phyloP scores from a whole-genome alignment of 1,140 invertebrate genomes.

The Hylyphantes graminicola region DNA sequence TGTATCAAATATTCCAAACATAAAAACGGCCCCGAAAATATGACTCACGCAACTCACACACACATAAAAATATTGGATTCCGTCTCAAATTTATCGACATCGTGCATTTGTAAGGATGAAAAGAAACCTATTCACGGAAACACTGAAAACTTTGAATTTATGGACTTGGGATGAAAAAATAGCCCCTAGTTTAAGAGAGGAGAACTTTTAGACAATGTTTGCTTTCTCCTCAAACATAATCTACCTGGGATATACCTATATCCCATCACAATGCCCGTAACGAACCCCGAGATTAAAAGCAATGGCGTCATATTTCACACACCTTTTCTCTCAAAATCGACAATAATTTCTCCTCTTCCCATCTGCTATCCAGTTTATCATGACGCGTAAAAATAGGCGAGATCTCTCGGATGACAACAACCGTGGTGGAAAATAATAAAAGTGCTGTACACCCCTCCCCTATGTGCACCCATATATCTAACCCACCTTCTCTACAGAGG shows the following conservation, averaged over 20 bases:
- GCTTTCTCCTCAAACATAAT: background rate
- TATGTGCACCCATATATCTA: constrained; percentile 4
- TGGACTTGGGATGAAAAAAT: too few relatives aligned
- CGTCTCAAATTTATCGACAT: too few relatives aligned
- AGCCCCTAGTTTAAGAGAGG: background rate
- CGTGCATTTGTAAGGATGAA: too few relatives aligned
- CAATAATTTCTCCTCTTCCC: constrained; percentile 31
- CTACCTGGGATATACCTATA: too few relatives aligned
- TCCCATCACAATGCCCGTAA: constrained; percentile 12
- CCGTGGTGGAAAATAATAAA: constrained; percentile 26
- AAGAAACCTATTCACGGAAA: too few relatives aligned
- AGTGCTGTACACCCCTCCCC: constrained; percentile 6
- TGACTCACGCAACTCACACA: too few relatives aligned
- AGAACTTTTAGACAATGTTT: background rate
- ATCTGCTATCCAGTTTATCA: constrained; percentile 48
- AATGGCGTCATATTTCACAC: constrained; percentile 31
- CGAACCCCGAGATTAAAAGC: constrained; percentile 31
- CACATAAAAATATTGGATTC: too few relatives aligned
- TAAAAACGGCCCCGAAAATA: too few relatives aligned
- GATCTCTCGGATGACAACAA: background rate
- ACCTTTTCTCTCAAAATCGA: background rate
- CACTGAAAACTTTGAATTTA: too few relatives aligned
- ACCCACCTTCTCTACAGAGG: background rate
- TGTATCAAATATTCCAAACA: too few relatives aligned
- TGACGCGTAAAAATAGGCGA: constrained; percentile 30